These are phyloP conservation scores for Drosophila albomicans DNA, from an alignment of 1,140 invertebrate species.

Conservation along the genomic window DNA sequence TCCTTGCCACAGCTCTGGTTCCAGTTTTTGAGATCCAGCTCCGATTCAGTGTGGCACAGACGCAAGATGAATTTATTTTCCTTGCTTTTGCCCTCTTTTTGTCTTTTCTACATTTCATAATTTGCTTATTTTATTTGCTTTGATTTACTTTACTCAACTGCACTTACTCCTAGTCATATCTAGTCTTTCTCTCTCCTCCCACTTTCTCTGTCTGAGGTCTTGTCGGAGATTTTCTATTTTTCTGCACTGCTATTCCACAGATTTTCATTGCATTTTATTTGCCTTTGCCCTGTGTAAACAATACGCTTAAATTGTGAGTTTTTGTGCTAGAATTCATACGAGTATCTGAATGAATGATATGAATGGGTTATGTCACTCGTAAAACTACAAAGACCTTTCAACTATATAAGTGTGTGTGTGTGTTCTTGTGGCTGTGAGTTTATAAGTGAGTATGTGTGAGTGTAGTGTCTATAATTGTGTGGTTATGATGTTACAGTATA, in stretches of 20 bases:
- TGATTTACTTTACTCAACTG: constrained; percentile 47
- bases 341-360: constrained; percentile 28
- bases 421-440: neutral
- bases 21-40: neutral
- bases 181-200: neutral
- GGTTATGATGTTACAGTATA: constrained; percentile 14
- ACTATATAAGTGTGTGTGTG: neutral
- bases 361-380: constrained; percentile 55
- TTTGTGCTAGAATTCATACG: constrained; percentile 33
- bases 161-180: constrained; percentile 23
- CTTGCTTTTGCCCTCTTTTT: constrained; percentile 27
- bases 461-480: constrained; percentile 24
- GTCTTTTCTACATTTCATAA: constrained; percentile 50
- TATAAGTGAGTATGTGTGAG: neutral
- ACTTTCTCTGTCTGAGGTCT: neutral
- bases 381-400: constrained; percentile 48
- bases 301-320: constrained; percentile 52
- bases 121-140: constrained; percentile 73
- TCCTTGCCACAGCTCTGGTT: constrained; percentile 10
- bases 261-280: constrained; percentile 34
- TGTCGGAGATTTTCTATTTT: constrained; percentile 8
- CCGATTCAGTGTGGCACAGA: constrained; percentile 16
- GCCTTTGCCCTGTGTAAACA: constrained; percentile 42
- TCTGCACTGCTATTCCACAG: neutral
- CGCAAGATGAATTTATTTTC: constrained; percentile 61